Conservation (phyloP, 2,888 invertebrate genomes). For the Aelia acuminata region DNA sequence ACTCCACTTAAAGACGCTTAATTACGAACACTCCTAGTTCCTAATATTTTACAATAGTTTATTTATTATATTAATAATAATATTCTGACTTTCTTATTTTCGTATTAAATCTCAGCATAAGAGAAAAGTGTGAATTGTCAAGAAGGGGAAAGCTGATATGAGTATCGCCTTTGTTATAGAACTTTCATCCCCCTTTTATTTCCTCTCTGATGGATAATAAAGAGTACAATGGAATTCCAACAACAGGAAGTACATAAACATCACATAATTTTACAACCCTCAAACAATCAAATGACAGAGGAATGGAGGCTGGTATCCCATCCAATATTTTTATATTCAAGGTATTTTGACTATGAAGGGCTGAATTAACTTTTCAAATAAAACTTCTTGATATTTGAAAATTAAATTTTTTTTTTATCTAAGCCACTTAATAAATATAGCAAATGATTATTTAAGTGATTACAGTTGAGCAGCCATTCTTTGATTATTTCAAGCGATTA, state of each 20-base stretch:
- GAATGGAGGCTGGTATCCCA: not conserved
- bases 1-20: no score
- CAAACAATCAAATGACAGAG: not conserved
- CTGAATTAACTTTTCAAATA: no score
- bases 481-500: no score
- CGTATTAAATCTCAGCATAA: not conserved
- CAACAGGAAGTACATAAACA: not conserved
- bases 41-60: no score
- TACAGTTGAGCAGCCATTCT: no score
- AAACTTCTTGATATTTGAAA: no score
- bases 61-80: not conserved
- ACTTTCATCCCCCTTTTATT: slow-evolving; percentile 38
- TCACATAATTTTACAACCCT: not conserved
- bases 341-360: no score
- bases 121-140: not conserved
- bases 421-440: no score
- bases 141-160: slow-evolving; percentile 9
- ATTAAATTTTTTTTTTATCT: no score
- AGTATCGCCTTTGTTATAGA: slow-evolving; percentile 31
- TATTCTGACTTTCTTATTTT: not conserved
- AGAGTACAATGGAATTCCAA: not conserved
- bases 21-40: no score
- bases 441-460: no score
- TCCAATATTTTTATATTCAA: not conserved
- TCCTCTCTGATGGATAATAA: not conserved